Conservation (phyloP, 2,113 vertebrate species). For the Phocoena phocoena region DNA sequence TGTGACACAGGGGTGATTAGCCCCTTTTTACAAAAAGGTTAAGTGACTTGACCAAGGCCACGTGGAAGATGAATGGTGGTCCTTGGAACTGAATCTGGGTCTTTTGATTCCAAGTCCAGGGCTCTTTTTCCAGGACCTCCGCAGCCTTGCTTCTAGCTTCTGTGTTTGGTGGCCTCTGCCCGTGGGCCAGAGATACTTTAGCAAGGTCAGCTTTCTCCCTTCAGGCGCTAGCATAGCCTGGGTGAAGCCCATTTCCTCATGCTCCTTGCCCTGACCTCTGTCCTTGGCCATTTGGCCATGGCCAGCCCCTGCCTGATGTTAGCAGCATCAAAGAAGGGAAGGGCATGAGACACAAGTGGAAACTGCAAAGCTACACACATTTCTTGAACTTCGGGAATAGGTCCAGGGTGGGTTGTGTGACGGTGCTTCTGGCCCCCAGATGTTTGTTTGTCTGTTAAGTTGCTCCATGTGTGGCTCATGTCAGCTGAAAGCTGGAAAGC, state of each 20-base stretch:
- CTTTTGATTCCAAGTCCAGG: not conserved
- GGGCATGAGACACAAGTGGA: not conserved
- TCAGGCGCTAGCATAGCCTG: not conserved
- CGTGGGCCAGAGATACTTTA: not conserved
- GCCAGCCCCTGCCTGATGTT: not conserved
- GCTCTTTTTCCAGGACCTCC: fast-evolving
- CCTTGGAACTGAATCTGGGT: not conserved
- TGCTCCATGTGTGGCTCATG: not conserved
- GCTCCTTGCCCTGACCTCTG: not conserved
- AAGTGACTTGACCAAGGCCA: not conserved
- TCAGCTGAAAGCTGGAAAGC: not conserved
- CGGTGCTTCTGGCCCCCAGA: not conserved
- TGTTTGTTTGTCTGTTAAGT: not conserved
- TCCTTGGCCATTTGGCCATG: not conserved
- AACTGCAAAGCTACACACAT: not conserved
- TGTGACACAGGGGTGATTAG: not conserved
- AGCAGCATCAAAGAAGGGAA: not conserved
- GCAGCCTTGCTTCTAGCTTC: no score
- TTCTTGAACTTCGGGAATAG: not conserved
- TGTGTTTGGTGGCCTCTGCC: not conserved
- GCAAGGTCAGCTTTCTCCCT: not conserved
- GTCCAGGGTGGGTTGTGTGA: not conserved
- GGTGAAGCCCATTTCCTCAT: not conserved
- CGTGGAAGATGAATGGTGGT: not conserved
- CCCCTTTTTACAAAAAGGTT: not conserved